Conservation (phyloP, 53 echinoderm and acorn worm genomes). For the Stichopus horrens region DNA sequence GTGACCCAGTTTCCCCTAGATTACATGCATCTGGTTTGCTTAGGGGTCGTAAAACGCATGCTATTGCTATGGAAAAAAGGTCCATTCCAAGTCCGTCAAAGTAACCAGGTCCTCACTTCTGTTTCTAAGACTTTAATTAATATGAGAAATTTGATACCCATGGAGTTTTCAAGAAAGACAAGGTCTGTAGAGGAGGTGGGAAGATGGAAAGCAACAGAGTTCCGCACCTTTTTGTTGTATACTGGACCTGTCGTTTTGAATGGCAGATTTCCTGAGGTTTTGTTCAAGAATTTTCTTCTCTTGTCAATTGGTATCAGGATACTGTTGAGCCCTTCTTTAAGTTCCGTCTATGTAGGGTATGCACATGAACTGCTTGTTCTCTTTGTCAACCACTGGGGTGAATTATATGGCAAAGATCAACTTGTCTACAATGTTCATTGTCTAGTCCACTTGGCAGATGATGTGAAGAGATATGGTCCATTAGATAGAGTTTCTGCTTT, state of each 20-base stretch:
- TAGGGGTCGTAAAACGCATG: constrained; percentile 58
- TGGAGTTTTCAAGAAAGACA: constrained; percentile 40
- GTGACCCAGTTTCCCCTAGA: constrained; percentile 61
- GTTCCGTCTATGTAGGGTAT: constrained; percentile 45
- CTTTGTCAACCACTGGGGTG: constrained; percentile 54
- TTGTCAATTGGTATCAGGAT: constrained; percentile 10
- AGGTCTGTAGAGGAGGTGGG: constrained; percentile 50
- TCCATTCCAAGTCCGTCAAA: constrained; percentile 30
- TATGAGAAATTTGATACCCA: constrained; percentile 31
- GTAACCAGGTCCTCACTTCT: constrained; percentile 25
- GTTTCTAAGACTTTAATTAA: constrained; percentile 48
- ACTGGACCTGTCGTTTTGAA: constrained; percentile 51
- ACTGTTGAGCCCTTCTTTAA: constrained; percentile 29
- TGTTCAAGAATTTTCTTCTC: constrained; percentile 53
- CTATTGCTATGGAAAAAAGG: constrained; percentile 66
- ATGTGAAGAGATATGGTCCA: constrained; percentile 41
- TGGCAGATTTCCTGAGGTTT: constrained; percentile 22
- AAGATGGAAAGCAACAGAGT: constrained; percentile 63
- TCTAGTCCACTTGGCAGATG: constrained; percentile 48
- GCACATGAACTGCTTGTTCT: constrained; percentile 38
- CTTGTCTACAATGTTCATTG: constrained; percentile 67
- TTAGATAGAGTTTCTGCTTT: constrained; percentile 53
- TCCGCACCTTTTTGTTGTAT: constrained; percentile 55
- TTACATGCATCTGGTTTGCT: constrained; percentile 70
- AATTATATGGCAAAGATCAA: constrained; percentile 46